Conservation (phyloP, 2,113 vertebrate species). For the Ophthalmolycus amberensis region DNA sequence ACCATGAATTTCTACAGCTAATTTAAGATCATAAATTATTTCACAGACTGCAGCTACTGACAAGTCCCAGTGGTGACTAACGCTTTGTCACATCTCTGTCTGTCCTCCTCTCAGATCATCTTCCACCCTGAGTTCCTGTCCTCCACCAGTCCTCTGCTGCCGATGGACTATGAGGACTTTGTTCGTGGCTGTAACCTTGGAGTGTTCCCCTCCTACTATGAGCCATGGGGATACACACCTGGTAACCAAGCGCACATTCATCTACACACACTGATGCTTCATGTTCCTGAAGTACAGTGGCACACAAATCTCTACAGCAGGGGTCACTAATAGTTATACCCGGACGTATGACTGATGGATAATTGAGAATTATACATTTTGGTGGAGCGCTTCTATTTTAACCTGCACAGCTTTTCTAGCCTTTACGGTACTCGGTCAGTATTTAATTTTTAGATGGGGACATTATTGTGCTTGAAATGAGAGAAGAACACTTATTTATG, state of each 20-base stretch:
- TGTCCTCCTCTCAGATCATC: slow-evolving; percentile 87
- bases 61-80: neutral
- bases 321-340: too few species aligned
- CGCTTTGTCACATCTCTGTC: neutral
- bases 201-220: slow-evolving; percentile 98
- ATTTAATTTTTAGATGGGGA: too few species aligned
- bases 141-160: slow-evolving; percentile 94
- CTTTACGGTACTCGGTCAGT: too few species aligned
- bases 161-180: slow-evolving; percentile 98
- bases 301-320: too few species aligned
- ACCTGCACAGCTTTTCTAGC: too few species aligned
- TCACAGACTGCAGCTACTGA: neutral
- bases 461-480: too few species aligned
- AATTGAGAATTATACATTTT: too few species aligned
- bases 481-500: too few species aligned
- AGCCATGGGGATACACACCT: slow-evolving; percentile 98
- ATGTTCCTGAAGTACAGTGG: neutral
- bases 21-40: neutral
- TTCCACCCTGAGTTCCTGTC: slow-evolving; percentile 98
- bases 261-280: neutral
- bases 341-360: too few species aligned
- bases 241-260: slow-evolving; percentile 76
- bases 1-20: neutral
- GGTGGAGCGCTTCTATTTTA: too few species aligned
- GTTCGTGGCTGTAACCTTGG: slow-evolving; percentile 96